A percentile compares a stretch with the other conserved stretches of the same genome.
Conservation (phyloP, 2,797 vertebrate genomes). For the Siniperca obscura region DNA sequence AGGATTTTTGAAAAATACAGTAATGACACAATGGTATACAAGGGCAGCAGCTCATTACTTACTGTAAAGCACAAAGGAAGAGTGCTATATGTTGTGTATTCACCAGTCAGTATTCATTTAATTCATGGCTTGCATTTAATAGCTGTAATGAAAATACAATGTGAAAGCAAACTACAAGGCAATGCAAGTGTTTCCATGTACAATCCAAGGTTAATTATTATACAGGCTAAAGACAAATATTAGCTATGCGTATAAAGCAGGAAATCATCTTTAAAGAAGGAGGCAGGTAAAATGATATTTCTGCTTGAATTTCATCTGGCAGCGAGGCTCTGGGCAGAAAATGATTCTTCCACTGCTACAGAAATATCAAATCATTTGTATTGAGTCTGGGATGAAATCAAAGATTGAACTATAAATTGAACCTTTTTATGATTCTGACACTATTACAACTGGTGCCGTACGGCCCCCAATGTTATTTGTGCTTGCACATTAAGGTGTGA, state of each 20-base stretch:
- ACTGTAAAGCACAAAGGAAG: not conserved
- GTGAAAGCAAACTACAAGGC: not conserved
- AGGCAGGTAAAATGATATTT: constrained; percentile 43
- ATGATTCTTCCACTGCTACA: constrained; percentile 49
- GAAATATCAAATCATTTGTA: constrained; percentile 67
- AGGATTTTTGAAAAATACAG: not conserved
- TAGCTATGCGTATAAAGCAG: constrained; percentile 30
- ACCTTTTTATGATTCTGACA: constrained; percentile 70
- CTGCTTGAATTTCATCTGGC: constrained; percentile 44
- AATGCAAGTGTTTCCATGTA: not conserved
- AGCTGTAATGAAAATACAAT: constrained; percentile 10
- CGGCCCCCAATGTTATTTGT: constrained; percentile 62
- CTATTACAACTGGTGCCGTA: constrained; percentile 58
- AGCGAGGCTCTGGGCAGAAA: constrained; percentile 44
- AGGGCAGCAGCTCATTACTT: not conserved
- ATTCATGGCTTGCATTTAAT: constrained; percentile 19
- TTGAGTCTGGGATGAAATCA: constrained; percentile 64
- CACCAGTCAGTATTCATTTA: constrained; percentile 12
- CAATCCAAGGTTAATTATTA: constrained; percentile 38
- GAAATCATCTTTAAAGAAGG: constrained; percentile 49
- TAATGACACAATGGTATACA: not conserved
- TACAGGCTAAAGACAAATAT: constrained; percentile 23
- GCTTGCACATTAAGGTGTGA: constrained; percentile 72
- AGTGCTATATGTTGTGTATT: not conserved
- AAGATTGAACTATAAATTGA: constrained; percentile 72